A percentile compares a stretch with the other conserved stretches of the same genome.
Evolutionary conservation across 2,888 invertebrate genomes (phyloP).

Genomic region (Nomada fucata): DNA sequence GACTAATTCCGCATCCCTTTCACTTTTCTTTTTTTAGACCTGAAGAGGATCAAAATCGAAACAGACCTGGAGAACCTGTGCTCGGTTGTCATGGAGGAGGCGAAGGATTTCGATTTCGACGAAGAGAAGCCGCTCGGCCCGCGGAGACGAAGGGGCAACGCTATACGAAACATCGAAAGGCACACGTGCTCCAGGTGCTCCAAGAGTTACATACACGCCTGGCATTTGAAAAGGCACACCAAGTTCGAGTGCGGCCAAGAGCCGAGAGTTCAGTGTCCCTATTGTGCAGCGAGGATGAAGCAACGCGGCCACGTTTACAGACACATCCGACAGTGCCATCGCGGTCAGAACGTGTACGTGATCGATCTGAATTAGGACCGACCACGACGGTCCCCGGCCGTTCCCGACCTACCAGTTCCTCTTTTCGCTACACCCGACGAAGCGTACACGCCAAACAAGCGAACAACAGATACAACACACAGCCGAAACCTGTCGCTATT

Average conservation of each 20-base stretch:
- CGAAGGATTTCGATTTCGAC: conserved; percentile 55
- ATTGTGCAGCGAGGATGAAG: conserved; percentile 77
- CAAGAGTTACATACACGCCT: conserved; percentile 79
- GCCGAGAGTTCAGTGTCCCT: conserved; percentile 79
- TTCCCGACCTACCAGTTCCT: conserved; percentile 7
- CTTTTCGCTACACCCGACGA: not conserved
- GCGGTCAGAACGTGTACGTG: conserved; percentile 73
- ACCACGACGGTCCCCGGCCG: not conserved
- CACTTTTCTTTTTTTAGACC: conserved; percentile 65
- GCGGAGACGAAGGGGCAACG: conserved; percentile 50
- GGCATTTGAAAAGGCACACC: conserved; percentile 82
- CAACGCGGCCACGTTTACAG: conserved; percentile 78
- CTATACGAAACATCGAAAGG: conserved; percentile 61
- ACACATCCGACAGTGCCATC: conserved; percentile 75
- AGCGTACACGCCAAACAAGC: too few species aligned
- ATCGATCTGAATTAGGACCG: conserved; percentile 71
- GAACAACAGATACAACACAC: too few species aligned
- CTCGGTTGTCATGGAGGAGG: conserved; percentile 56
- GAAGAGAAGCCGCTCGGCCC: conserved; percentile 56
- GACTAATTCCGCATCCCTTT: conserved; percentile 53
- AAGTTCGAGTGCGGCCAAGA: conserved; percentile 84
- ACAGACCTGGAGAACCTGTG: conserved; percentile 52
- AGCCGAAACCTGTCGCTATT: too few species aligned
- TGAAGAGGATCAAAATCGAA: conserved; percentile 65
- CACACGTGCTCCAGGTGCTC: conserved; percentile 78